Percentiles rank a stretch among this genome's conserved stretches.
Conservation (phyloP, 2,888 invertebrate genomes). For the Spialia ferax region DNA sequence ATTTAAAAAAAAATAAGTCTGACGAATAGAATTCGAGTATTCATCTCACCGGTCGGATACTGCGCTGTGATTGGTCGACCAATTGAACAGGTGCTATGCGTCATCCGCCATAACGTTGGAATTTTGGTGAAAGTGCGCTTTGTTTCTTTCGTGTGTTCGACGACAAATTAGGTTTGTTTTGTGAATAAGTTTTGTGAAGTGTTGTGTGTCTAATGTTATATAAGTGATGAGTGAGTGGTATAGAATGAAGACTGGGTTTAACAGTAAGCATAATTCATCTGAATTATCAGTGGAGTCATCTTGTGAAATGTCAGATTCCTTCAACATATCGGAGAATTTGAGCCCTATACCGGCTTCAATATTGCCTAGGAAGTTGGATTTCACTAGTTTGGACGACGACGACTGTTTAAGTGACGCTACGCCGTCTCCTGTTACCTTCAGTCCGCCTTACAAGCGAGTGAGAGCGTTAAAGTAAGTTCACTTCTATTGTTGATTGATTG, state of each 20-base stretch:
- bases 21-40: slow-evolving; percentile 68
- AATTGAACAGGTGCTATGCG: slow-evolving; percentile 82
- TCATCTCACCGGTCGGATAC: slow-evolving; percentile 74
- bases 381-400: slow-evolving; percentile 77
- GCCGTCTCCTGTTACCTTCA: slow-evolving; percentile 64
- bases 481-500: slow-evolving; percentile 43
- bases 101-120: slow-evolving; percentile 83
- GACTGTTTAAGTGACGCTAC: slow-evolving; percentile 71
- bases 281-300: slow-evolving; percentile 87
- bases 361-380: slow-evolving; percentile 88
- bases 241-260: slow-evolving; percentile 74
- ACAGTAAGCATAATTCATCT: slow-evolving; percentile 76
- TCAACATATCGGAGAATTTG: slow-evolving; percentile 86
- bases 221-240: slow-evolving; percentile 79
- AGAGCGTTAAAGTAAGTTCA: slow-evolving; percentile 82
- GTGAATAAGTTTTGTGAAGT: slow-evolving; percentile 65
- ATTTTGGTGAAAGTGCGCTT: slow-evolving; percentile 77
- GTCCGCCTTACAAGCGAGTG: slow-evolving; percentile 87
- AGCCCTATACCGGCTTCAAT: slow-evolving; percentile 84
- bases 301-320: slow-evolving; percentile 88
- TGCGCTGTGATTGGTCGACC: slow-evolving; percentile 65
- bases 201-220: slow-evolving; percentile 60
- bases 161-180: slow-evolving; percentile 58
- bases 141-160: slow-evolving; percentile 64
- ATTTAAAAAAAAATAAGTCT: slow-evolving; percentile 60